Conservation (phyloP, 1,140 invertebrate species). For the Euborellia annulipes region DNA sequence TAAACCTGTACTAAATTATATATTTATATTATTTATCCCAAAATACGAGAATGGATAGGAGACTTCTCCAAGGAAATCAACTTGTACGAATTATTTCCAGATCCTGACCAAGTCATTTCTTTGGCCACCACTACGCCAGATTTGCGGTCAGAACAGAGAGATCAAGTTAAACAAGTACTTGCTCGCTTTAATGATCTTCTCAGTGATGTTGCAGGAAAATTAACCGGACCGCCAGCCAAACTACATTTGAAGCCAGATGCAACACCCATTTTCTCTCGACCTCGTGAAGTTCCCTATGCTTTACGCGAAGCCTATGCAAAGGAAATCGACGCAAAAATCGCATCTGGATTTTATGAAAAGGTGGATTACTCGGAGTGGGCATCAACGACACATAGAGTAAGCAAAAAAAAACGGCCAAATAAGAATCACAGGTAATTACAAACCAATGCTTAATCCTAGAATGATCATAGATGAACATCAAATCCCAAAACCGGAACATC, state of each 20-base stretch:
- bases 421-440: conserved; percentile 18
- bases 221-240: conserved; percentile 6
- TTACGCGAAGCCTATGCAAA: too few relatives aligned
- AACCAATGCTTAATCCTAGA: conserved; percentile 17
- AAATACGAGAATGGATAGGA: conserved; percentile 16
- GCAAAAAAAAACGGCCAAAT: conserved; percentile 17
- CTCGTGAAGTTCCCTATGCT: conserved; percentile 12
- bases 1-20: too few relatives aligned
- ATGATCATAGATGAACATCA: conserved; percentile 19
- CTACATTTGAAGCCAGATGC: conserved; percentile 6
- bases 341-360: too few relatives aligned
- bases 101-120: too few relatives aligned
- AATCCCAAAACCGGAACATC: conserved; percentile 14
- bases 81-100: too few relatives aligned
- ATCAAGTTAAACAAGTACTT: too few relatives aligned
- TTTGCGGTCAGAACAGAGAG: too few relatives aligned
- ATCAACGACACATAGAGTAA: too few relatives aligned
- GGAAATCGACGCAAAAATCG: too few relatives aligned
- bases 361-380: too few relatives aligned
- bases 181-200: conserved; percentile 3
- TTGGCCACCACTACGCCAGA: too few relatives aligned
- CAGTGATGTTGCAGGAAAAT: conserved; percentile 6
- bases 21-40: too few relatives aligned
- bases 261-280: conserved; percentile 9
- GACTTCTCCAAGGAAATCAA: conserved; percentile 11